Conservation (phyloP, 1,140 invertebrate genomes). For the Pseudomyrmex gracilis region DNA sequence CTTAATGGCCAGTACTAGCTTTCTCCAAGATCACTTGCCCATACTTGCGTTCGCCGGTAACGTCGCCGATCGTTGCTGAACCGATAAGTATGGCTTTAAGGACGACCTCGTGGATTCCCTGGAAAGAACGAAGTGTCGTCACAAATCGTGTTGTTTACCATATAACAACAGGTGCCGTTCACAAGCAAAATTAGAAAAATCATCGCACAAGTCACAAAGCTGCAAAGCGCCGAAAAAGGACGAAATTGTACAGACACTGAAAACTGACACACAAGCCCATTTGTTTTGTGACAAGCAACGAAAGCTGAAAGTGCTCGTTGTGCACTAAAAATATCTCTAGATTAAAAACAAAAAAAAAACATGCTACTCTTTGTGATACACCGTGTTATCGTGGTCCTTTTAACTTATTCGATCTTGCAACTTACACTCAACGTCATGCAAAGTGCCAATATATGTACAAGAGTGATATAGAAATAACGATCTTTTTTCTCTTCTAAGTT, state of each 20-base stretch:
- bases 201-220: conserved; percentile 17
- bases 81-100: conserved; percentile 89
- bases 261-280: conserved; percentile 16
- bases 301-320: conserved; percentile 10
- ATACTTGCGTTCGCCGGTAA: conserved; percentile 89
- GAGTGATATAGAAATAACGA: background rate
- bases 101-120: conserved; percentile 92
- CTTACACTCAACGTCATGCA: conserved; percentile 17
- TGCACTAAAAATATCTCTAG: background rate
- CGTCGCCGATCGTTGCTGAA: conserved; percentile 90
- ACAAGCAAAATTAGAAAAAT: background rate
- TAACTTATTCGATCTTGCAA: background rate
- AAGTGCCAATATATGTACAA: conserved; percentile 23
- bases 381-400: background rate
- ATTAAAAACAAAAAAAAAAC: background rate
- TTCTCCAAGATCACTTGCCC: conserved; percentile 82
- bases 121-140: conserved; percentile 46
- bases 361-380: conserved; percentile 5
- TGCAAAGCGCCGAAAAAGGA: conserved; percentile 45
- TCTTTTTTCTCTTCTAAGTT: background rate
- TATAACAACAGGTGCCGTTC: background rate
- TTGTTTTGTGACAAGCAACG: background rate
- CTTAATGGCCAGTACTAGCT: conserved; percentile 30
- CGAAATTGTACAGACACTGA: background rate
- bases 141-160: background rate